Evolutionary conservation across 2,888 invertebrate species (phyloP), one percentile per base, ranked within the genome.

Genomic region (Operophtera brumata): DNA sequence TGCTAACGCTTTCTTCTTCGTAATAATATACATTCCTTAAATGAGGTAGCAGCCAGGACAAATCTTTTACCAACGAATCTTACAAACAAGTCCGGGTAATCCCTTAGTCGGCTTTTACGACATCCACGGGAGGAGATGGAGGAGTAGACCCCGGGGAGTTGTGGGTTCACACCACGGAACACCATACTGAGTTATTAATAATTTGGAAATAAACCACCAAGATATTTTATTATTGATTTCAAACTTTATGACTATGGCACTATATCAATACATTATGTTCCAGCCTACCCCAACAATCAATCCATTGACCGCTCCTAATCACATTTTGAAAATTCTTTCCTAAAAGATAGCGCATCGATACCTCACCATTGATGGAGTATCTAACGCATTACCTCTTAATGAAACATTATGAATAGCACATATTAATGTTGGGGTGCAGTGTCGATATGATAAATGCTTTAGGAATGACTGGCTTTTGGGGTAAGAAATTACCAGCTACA

Each of bases 341-440:
- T 47, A 45, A 51, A 54, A 57, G 59, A 61, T 60, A 58, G 50
- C 53, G 32, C 56, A 60, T 61, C 63, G 61, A 53, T 57, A 59
- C 53, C 40, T 51, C 36, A 37, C 39, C 55, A 63, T 67, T 70
- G 73, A 68, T 66, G 59, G 64, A 67, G 69, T 77, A 80, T 80
- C 80, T 74, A 78, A 82, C 78, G 77, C 82, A 84, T 85, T 87
- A 84, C 71, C 75, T 78, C 80, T 80, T 87, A 89, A 90, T 87
- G 87, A 90, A 87, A 90, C 84, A 83, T 88, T 86, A 88, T 86
- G 82, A 83, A 87, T 85, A 82, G 78, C 72, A 77, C 78, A 78
- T 82, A 81, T 84, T 83, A 82, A 78, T 76, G 78, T 74, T 73
- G 54, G 87, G 88, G 87, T 82, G 88, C 81, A 84, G 85, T 69